These are phyloP conservation scores for Drosophila kepulauana DNA, from an alignment of 1,140 invertebrate species.

Conservation along the genomic window DNA sequence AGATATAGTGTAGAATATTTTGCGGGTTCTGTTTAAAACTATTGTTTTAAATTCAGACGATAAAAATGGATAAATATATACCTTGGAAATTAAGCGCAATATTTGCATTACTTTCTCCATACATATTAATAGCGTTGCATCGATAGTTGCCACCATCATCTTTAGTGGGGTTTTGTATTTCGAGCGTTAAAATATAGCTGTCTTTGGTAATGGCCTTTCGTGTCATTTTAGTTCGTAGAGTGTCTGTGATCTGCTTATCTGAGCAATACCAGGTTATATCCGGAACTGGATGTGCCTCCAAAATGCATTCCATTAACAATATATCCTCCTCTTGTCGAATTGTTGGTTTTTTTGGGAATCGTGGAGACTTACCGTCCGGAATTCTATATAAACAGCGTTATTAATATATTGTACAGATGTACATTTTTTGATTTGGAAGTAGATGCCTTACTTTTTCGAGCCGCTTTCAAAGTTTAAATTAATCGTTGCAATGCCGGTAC, in stretches of 20 bases:
- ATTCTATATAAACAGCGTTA: constrained; percentile 88
- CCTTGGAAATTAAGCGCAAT: constrained; percentile 99
- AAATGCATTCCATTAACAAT: constrained; percentile 97
- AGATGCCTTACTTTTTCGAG: constrained; percentile 92
- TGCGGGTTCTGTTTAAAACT: neutral
- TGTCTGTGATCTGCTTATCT: constrained; percentile 92
- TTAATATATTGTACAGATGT: neutral
- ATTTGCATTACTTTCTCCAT: constrained; percentile 99
- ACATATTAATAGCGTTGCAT: constrained; percentile 99
- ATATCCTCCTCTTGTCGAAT: constrained; percentile 97
- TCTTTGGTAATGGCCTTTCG: constrained; percentile 94
- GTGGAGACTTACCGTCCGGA: constrained; percentile 96
- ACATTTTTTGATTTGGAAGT: constrained; percentile 4
- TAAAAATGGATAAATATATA: constrained; percentile 85
- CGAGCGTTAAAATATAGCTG: constrained; percentile 94
- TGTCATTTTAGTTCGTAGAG: constrained; percentile 93
- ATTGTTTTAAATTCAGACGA: neutral
- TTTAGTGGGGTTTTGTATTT: constrained; percentile 96
- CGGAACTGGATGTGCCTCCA: constrained; percentile 97
- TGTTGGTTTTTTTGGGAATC: constrained; percentile 98
- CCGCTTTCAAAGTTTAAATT: constrained; percentile 97
- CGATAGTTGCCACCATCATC: constrained; percentile 99
- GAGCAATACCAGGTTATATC: constrained; percentile 98
- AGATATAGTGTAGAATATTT: neutral
- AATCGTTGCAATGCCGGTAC: constrained; percentile 96